phyloP scores from a whole-genome alignment of 2,113 vertebrate species.

The Gobiocypris rarus region DNA sequence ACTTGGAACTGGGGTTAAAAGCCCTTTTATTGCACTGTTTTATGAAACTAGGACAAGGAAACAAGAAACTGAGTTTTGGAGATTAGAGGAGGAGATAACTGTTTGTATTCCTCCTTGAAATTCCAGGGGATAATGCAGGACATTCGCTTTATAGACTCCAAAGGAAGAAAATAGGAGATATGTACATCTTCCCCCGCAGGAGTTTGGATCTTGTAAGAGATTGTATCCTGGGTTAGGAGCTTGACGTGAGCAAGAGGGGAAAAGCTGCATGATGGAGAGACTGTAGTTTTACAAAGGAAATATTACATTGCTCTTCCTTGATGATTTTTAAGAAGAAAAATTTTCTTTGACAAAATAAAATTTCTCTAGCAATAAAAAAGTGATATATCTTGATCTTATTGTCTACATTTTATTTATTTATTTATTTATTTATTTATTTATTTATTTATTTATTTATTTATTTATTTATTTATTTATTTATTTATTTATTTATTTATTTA shows the following conservation, averaged over 20 bases:
- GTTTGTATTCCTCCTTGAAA: constrained; percentile 64
- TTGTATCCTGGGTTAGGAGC: background rate
- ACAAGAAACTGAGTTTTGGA: constrained; percentile 66
- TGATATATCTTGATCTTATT: no score
- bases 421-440: no score
- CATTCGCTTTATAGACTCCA: constrained; percentile 60
- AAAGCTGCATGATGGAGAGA: constrained; percentile 19
- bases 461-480: no score
- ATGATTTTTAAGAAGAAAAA: background rate
- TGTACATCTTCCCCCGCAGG: background rate
- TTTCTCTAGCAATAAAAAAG: background rate
- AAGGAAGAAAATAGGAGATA: constrained; percentile 39
- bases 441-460: no score
- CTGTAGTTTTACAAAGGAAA: background rate
- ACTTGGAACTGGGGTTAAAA: constrained; percentile 64
- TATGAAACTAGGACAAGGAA: constrained; percentile 67
- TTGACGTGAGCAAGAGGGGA: background rate
- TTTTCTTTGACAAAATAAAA: background rate
- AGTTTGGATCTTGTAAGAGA: constrained; percentile 5
- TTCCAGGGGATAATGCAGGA: constrained; percentile 69
- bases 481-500: no score
- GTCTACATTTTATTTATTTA: no score
- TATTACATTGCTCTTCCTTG: background rate
- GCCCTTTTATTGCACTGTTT: constrained; percentile 72
- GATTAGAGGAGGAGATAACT: constrained; percentile 70